Evolutionary conservation across 2,113 vertebrate species (phyloP).

Genomic region (Puma concolor): DNA sequence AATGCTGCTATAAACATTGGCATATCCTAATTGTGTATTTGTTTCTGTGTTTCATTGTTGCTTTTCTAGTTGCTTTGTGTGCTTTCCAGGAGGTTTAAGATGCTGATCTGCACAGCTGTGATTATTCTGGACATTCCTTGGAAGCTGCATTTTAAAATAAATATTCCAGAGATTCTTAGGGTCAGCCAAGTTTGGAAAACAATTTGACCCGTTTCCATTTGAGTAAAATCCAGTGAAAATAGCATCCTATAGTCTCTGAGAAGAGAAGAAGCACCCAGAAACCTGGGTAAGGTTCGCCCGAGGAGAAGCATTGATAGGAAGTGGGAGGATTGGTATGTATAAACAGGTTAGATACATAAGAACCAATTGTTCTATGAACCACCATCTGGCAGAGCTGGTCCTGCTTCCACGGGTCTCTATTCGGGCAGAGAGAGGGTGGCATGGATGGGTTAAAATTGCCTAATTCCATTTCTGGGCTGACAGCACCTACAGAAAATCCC

Average conservation of each 20-base stretch:
- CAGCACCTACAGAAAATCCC: slow-evolving; percentile 15
- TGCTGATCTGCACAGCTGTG: not conserved
- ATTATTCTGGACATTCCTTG: not conserved
- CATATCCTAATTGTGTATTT: not conserved
- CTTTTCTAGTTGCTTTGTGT: not conserved
- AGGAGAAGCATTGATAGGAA: not conserved
- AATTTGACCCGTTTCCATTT: not conserved
- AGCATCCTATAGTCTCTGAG: not conserved
- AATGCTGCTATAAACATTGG: not conserved
- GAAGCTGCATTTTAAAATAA: slow-evolving; percentile 27
- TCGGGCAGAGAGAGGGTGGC: not conserved
- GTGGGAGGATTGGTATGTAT: not conserved
- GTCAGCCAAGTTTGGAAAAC: not conserved
- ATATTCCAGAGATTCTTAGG: not conserved
- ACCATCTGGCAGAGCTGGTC: not conserved
- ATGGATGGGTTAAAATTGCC: not conserved
- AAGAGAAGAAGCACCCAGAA: not conserved
- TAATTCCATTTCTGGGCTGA: not conserved
- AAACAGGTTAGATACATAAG: not conserved
- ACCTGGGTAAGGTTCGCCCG: not conserved
- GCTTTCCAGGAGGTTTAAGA: not conserved
- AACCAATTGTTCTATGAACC: not conserved
- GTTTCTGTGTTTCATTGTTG: not conserved
- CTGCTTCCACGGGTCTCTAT: not conserved
- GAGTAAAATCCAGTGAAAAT: not conserved